A percentile compares a stretch with the other conserved stretches of the same genome.
Evolutionary conservation across 1,140 invertebrate genomes (phyloP).

Genomic region (Maconellicoccus hirsutus): DNA sequence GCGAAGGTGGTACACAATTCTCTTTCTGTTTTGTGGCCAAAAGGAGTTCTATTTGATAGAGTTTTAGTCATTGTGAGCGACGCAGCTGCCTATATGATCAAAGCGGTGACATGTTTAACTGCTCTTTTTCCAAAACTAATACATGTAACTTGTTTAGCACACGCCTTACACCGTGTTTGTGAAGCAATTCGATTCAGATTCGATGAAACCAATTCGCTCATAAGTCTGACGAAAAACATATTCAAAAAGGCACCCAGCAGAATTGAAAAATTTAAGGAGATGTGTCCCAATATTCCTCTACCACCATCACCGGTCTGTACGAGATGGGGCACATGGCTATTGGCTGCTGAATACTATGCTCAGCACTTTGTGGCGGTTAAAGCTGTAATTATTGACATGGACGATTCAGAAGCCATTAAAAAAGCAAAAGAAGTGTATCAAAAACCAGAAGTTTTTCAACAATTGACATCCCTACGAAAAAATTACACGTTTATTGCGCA

Average conservation of each 20-base stretch:
- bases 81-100: background rate
- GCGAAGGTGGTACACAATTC: background rate
- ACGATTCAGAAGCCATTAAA: background rate
- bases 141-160: constrained; percentile 28
- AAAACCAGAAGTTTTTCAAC: background rate
- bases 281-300: constrained; percentile 32
- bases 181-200: background rate
- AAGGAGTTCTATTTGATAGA: background rate
- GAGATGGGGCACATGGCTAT: constrained; percentile 36
- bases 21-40: background rate
- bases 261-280: constrained; percentile 32
- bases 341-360: constrained; percentile 28
- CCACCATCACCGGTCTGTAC: constrained; percentile 35
- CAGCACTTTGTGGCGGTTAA: background rate
- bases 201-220: constrained; percentile 4
- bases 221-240: constrained; percentile 29
- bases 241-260: constrained; percentile 33
- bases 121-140: constrained; percentile 30
- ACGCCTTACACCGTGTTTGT: background rate
- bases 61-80: background rate
- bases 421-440: constrained; percentile 12
- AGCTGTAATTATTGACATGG: background rate
- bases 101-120: background rate
- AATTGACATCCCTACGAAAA: constrained; percentile 14
- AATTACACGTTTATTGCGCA: constrained; percentile 14